Evolutionary conservation across 1,140 invertebrate species (phyloP).

Genomic region (Diploscapter pachys): DNA sequence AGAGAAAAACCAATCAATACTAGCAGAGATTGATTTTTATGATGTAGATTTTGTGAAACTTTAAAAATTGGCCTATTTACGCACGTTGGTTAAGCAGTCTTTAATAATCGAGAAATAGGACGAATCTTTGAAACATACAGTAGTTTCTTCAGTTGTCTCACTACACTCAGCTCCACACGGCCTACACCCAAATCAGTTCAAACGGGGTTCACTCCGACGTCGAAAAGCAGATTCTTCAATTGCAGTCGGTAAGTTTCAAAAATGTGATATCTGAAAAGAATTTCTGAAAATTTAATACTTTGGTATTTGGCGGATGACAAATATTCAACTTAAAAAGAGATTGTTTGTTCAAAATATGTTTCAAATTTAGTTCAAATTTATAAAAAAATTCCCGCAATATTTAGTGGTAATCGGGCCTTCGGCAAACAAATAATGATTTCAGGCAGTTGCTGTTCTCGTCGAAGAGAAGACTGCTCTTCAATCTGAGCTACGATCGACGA

Average conservation of each 20-base stretch:
- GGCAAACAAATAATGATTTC: not conserved
- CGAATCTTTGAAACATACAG: no score
- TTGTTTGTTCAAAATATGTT: not conserved
- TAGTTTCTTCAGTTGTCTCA: conserved; percentile 6
- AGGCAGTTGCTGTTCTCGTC: conserved; percentile 27
- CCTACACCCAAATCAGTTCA: conserved; percentile 20
- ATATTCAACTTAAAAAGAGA: not conserved
- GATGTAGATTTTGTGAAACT: not conserved
- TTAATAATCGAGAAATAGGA: no score
- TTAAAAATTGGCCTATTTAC: not conserved
- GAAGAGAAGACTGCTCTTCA: conserved; percentile 26
- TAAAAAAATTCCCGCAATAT: not conserved
- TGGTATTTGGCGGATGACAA: not conserved
- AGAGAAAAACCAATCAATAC: not conserved
- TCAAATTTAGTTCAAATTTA: not conserved
- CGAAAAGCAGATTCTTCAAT: conserved; percentile 26
- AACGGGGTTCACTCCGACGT: conserved; percentile 22
- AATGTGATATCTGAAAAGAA: not conserved
- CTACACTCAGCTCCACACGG: conserved; percentile 24
- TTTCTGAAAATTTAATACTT: not conserved
- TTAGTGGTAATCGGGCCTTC: not conserved
- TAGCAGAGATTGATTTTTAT: not conserved
- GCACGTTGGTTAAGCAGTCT: not conserved
- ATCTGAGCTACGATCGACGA: conserved; percentile 17
- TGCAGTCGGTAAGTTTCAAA: conserved; percentile 20